Evolutionary conservation across 2,113 vertebrate species (phyloP), one percentile per base, ranked within the genome.

Genomic region (Cnemophilus loriae): DNA sequence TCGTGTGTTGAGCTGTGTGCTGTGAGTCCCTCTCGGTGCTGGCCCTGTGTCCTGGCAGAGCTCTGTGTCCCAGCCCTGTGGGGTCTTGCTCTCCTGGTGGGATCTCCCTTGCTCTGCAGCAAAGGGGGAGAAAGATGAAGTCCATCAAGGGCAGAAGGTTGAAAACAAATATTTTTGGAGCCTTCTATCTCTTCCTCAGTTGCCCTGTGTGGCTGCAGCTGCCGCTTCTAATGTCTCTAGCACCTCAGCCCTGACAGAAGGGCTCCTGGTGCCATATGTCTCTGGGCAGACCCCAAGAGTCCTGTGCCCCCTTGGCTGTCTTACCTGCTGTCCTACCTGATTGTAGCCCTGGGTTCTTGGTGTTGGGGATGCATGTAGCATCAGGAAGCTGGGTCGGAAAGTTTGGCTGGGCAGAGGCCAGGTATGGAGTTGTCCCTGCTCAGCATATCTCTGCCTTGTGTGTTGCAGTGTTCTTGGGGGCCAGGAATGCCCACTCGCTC

Each of bases 381-480:
- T 32, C 78, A 59, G 77, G 68, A 59, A 80, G 47, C n/a, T 42
- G 16, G 26, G 30, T n/a, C 0, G 15, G 74, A 27, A 87, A 64
- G 39, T 35, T 28, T 37, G 63, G 16, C 67, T 60, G 63, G 55
- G 68, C 60, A 78, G 78, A 93, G 49, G 85, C 39, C 55, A 17
- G 64, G 22, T 16, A 1, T 26, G 30, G 50, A n/a, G 9, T 5
- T 63, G 56, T 63, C 39, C 16, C 42, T 59, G 83, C 87, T 97
- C 80, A 96, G 67, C 24, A 0, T 13, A 6, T 75, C 50, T 96
- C 78, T 96, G 93, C 90, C 37, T 96, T 90, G 37, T 95, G 67
- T 93, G 61, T 90, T 93, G 68, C 96, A 99, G 98, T 98, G 87
- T 99, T 99, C 96, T 97, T 99, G 75, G 97, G 97, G 70, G 98